These are phyloP conservation scores for Chaetodon trifascialis DNA, from an alignment of 2,113 vertebrate genomes.

Conservation along the genomic window DNA sequence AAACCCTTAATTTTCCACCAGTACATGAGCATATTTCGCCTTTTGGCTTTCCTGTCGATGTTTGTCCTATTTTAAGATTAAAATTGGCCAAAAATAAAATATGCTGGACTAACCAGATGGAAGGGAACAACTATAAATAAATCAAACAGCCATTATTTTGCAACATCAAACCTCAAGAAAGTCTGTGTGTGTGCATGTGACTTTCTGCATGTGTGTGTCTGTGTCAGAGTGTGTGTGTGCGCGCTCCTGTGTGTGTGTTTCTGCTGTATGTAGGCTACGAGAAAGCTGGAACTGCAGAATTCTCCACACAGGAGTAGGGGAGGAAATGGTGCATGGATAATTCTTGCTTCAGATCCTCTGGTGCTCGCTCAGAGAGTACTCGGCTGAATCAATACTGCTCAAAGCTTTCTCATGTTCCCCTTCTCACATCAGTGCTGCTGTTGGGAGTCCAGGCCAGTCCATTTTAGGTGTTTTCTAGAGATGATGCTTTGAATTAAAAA, in stretches of 20 bases:
- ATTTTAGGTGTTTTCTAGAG: constrained; percentile 35
- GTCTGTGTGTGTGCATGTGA: neutral
- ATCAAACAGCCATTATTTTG: constrained; percentile 56
- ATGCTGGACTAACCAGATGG: constrained; percentile 15
- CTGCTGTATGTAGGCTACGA: constrained; percentile 70
- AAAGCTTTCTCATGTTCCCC: constrained; percentile 80
- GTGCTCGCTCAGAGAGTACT: constrained; percentile 71
- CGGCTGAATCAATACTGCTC: constrained; percentile 79
- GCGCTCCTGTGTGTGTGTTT: constrained; percentile 35
- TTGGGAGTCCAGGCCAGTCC: constrained; percentile 28
- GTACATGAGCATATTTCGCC: neutral
- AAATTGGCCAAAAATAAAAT: constrained; percentile 22
- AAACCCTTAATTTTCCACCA: neutral
- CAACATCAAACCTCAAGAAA: constrained; percentile 55
- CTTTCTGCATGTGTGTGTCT: neutral
- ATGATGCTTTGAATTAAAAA: constrained; percentile 41
- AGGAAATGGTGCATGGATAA: constrained; percentile 85
- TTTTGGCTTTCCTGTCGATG: neutral
- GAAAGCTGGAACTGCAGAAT: constrained; percentile 73
- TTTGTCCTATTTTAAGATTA: constrained; percentile 29
- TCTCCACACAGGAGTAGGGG: constrained; percentile 68
- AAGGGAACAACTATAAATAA: constrained; percentile 64
- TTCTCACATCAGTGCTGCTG: constrained; percentile 64
- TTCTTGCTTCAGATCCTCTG: constrained; percentile 77
- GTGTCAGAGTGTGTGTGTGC: neutral